Evolutionary conservation across 2,888 invertebrate genomes (phyloP).

Genomic region (Ophion costatus): DNA sequence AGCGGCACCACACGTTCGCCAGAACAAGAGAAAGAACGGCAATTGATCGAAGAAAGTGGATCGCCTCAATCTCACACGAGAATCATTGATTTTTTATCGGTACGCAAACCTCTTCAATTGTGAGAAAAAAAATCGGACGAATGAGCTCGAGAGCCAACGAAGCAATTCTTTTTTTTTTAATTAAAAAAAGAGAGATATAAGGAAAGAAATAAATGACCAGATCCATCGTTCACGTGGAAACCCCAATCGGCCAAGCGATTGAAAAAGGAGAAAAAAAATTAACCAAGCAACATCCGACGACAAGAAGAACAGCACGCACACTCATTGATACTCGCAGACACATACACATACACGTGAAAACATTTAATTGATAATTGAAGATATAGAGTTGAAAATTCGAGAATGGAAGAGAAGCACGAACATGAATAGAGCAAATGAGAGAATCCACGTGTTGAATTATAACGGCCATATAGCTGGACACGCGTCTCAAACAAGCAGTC

Average conservation of each 20-base stretch:
- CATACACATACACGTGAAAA: slow-evolving; percentile 28
- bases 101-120: slow-evolving; percentile 35
- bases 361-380: slow-evolving; percentile 53
- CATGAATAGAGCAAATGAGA: slow-evolving; percentile 39
- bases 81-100: slow-evolving; percentile 38
- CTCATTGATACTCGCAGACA: slow-evolving; percentile 22
- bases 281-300: slow-evolving; percentile 44
- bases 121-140: slow-evolving; percentile 27
- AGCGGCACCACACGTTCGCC: slow-evolving; percentile 53
- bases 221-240: slow-evolving; percentile 62
- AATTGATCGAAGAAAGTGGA: slow-evolving; percentile 26
- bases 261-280: slow-evolving; percentile 8
- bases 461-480: slow-evolving; percentile 72
- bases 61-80: slow-evolving; percentile 20
- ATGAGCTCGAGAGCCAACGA: slow-evolving; percentile 50
- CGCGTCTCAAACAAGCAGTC: slow-evolving; percentile 79
- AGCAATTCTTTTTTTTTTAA: slow-evolving; percentile 27
- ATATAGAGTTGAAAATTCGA: slow-evolving; percentile 33
- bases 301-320: slow-evolving; percentile 47
- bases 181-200: slow-evolving; percentile 6
- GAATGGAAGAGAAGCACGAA: slow-evolving; percentile 6
- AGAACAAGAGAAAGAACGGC: slow-evolving; percentile 27
- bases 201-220: slow-evolving; percentile 16
- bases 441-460: slow-evolving; percentile 59
- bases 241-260: slow-evolving; percentile 61